These are phyloP conservation scores for Poeciliopsis occidentalis DNA, from an alignment of 2,113 vertebrate species.

Conservation along the genomic window DNA sequence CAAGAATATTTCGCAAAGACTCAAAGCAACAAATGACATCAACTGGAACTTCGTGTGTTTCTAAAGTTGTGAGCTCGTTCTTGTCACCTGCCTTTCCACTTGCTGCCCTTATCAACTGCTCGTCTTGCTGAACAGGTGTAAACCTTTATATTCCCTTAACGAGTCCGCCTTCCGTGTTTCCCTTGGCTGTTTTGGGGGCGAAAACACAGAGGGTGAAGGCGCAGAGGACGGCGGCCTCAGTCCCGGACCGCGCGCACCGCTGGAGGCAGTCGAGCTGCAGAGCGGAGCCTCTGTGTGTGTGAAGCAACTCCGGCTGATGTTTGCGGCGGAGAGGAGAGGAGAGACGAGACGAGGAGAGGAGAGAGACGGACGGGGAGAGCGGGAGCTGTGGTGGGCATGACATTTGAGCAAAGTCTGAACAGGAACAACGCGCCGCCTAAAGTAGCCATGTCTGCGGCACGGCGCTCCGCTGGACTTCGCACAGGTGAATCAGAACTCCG, in stretches of 20 bases:
- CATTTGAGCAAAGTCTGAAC: constrained; percentile 71
- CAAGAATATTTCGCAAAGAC: not conserved
- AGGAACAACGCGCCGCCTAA: constrained; percentile 49
- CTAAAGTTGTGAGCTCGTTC: no score
- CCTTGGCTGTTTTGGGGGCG: not conserved
- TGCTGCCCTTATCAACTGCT: not conserved
- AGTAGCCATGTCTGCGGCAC: constrained; percentile 47
- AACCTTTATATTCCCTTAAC: no score
- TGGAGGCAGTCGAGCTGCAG: constrained; percentile 78
- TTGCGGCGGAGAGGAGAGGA: constrained; percentile 24
- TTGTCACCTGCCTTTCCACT: no score
- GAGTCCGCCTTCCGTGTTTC: no score
- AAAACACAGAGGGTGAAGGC: not conserved
- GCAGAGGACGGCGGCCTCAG: constrained; percentile 42
- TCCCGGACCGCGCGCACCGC: constrained; percentile 65
- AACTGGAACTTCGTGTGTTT: not conserved
- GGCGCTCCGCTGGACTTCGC: constrained; percentile 22
- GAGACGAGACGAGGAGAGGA: not conserved
- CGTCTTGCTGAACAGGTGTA: not conserved
- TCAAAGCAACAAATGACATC: not conserved
- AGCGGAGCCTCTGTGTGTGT: constrained; percentile 37
- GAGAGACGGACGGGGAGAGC: not conserved
- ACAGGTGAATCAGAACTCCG: constrained; percentile 50
- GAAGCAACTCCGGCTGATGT: constrained; percentile 57
- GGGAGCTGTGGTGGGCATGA: constrained; percentile 46